Base-by-base conservation (phyloP, 2,888 invertebrate genomes). In the Clanis bilineata region DNA sequence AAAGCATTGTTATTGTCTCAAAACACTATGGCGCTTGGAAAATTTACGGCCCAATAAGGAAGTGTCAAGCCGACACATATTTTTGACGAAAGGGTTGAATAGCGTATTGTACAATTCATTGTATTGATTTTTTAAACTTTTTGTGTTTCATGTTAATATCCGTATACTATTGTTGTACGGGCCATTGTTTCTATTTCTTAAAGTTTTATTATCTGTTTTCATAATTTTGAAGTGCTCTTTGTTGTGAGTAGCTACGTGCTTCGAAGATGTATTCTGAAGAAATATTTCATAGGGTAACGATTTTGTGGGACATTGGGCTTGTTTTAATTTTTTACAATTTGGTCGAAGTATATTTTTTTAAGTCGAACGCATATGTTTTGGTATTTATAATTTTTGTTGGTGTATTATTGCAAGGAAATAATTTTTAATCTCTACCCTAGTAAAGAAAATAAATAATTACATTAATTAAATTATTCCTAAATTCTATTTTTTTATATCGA, bases 21-120 rank as follows among this genome's bases (percentile, higher is more conserved):
- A 57, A 68, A 73, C 70, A 74, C 78, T 82, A 78, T 76, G 81
- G 74, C 79, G 72, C 80, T 81, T 77, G 82, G 82, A 70, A 79
- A 83, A 90, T 91, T 91, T 92, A 91, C 76, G 88, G 79, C 62
- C 83, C 87, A 90, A 91, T 90, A 90, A 92, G 92, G 92, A 92
- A 92, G 86, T 90, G 84, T 84, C 81, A 71, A 81, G 80, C 78
- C 78, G 72, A 76, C 74, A 78, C 77, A 86, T 89, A 85, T 88
- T 87, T 68, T 90, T 87, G 85, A 90, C 85, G 89, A 90, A 91
- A 90, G 92, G 90, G 86, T 90, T 92, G 85, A 88, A 90, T 85
- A 76, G 82, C 69, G 76, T 80, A 88, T 90, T 90, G 88, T 89
- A 65, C 65, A 67, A 66, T 62, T 65, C 73, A 77, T 78, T 84